phyloP scores from a whole-genome alignment of 1,140 invertebrate species.

The Habropoda laboriosa region DNA sequence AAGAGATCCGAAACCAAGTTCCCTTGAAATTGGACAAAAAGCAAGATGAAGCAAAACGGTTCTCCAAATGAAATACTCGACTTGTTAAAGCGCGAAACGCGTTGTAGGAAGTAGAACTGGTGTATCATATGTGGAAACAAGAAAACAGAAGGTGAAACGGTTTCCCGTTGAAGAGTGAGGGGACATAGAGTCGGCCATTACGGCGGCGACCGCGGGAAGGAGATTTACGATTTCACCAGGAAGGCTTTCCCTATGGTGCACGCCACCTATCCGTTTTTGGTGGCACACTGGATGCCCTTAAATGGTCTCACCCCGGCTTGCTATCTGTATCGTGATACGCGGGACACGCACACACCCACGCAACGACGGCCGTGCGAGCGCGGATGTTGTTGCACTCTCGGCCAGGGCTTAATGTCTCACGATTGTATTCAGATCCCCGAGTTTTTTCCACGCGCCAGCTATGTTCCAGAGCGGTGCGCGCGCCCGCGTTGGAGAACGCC shows the following conservation, averaged over 20 bases:
- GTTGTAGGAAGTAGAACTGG: too few species aligned
- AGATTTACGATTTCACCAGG: constrained; percentile 67
- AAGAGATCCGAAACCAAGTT: too few species aligned
- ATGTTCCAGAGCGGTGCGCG: constrained; percentile 26
- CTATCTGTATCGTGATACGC: constrained; percentile 57
- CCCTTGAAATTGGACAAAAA: too few species aligned
- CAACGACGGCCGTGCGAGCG: constrained; percentile 23
- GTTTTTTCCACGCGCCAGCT: constrained; percentile 47
- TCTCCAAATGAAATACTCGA: background rate
- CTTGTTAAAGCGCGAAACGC: too few species aligned
- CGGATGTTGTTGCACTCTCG: constrained; percentile 41
- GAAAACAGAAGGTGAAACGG: constrained; percentile 3
- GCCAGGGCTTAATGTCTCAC: constrained; percentile 51
- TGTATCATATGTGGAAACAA: too few species aligned
- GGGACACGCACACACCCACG: constrained; percentile 52
- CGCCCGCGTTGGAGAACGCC: constrained; percentile 10
- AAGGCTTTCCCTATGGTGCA: constrained; percentile 49
- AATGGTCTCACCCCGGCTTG: constrained; percentile 48
- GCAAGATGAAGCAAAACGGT: too few species aligned
- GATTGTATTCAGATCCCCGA: constrained; percentile 63
- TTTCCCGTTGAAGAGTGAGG: constrained; percentile 27
- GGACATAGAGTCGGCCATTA: constrained; percentile 21
- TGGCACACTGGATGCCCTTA: constrained; percentile 55
- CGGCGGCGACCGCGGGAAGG: background rate
- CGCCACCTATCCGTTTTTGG: constrained; percentile 62